Evolutionary conservation across 2,113 vertebrate species (phyloP).

Genomic region (Boleophthalmus pectinirostris): DNA sequence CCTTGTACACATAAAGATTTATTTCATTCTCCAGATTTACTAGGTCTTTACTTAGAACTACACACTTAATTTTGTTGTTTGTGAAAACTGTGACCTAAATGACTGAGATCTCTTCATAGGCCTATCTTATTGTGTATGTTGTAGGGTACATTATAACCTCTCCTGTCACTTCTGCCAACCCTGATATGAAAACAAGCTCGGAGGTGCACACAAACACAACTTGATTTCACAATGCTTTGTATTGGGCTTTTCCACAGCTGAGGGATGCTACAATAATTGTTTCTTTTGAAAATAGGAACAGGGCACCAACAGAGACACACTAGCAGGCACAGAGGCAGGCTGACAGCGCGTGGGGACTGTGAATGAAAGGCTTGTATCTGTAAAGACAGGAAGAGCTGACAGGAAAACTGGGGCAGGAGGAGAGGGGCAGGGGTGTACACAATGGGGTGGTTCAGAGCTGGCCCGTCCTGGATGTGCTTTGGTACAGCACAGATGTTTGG

Average conservation of each 20-base stretch:
- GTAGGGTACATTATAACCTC: neutral
- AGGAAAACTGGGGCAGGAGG: conserved; percentile 28
- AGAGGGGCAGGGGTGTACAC: conserved; percentile 24
- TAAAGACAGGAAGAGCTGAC: conserved; percentile 20
- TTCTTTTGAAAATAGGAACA: conserved; percentile 52
- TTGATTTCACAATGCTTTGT: conserved; percentile 26
- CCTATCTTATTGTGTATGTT: too few species aligned
- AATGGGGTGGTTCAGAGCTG: conserved; percentile 42
- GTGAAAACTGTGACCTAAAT: neutral
- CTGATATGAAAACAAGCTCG: conserved; percentile 10
- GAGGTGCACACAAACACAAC: conserved; percentile 37
- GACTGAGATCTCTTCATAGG: too few species aligned
- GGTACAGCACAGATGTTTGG: conserved; percentile 62
- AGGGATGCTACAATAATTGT: conserved; percentile 35
- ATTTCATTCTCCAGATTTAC: neutral
- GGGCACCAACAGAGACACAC: conserved; percentile 43
- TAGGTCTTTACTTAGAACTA: neutral
- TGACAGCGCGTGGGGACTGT: conserved; percentile 31
- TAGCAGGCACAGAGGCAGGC: conserved; percentile 45
- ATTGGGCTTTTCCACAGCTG: conserved; percentile 28
- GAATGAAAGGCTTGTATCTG: conserved; percentile 57
- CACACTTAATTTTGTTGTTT: neutral
- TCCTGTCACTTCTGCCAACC: conserved; percentile 16
- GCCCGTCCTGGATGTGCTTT: conserved; percentile 61
- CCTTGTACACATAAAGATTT: neutral